Percentiles rank a stretch among this genome's conserved stretches.
Evolutionary conservation across 2,888 invertebrate genomes (phyloP).

Genomic region (Notodromas monacha): DNA sequence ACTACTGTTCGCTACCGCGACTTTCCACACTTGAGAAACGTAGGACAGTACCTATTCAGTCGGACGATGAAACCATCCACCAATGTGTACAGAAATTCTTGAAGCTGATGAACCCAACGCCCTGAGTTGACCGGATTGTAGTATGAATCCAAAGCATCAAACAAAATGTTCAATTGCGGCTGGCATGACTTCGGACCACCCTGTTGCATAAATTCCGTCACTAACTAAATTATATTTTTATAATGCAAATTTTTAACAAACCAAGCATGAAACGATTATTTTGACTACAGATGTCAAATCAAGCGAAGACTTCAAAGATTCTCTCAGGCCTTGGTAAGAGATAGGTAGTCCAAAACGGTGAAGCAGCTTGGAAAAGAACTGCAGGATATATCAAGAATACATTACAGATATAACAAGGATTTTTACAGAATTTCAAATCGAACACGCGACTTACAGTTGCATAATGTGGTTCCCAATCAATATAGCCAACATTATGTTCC

Average conservation of each 20-base stretch:
- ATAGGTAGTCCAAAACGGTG: constrained; percentile 44
- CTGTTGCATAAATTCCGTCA: constrained; percentile 20
- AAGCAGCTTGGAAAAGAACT: constrained; percentile 15
- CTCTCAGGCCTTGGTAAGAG: constrained; percentile 27
- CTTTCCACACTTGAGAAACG: too few relatives aligned
- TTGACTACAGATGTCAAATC: constrained; percentile 6
- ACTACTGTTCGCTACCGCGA: too few relatives aligned
- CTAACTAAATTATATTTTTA: constrained; percentile 13
- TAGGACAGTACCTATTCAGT: too few relatives aligned
- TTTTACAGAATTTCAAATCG: too few relatives aligned
- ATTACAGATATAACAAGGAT: too few relatives aligned
- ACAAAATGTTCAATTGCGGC: constrained; percentile 37
- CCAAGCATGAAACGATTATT: constrained; percentile 18
- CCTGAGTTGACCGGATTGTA: constrained; percentile 63
- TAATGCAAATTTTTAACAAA: constrained; percentile 21
- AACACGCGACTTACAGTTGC: constrained; percentile 21
- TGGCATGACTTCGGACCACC: constrained; percentile 32
- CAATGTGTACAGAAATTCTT: too few relatives aligned
- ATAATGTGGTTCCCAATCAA: constrained; percentile 57
- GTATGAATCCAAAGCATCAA: constrained; percentile 51
- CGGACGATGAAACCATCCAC: too few relatives aligned
- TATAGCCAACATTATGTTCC: constrained; percentile 36
- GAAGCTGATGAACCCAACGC: too few relatives aligned
- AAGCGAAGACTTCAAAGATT: not conserved
- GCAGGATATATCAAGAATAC: constrained; percentile 15